phyloP scores from a whole-genome alignment of 2,888 invertebrate species.

The Plutella xylostella region DNA sequence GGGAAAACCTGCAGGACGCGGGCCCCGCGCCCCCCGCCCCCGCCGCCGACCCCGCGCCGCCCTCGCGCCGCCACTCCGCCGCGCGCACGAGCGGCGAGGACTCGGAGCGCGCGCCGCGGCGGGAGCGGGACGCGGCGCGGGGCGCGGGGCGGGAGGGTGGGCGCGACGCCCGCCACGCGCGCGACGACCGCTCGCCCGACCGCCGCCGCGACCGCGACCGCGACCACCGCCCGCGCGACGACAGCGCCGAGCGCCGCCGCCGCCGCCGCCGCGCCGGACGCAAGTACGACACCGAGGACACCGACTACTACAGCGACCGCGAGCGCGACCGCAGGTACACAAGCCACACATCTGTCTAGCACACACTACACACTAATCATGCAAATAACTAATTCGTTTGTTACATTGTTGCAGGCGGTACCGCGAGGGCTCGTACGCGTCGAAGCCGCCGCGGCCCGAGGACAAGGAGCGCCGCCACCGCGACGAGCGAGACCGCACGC shows the following conservation, averaged over 20 bases:
- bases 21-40: slow-evolving; percentile 39
- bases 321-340: slow-evolving; percentile 64
- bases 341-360: background rate
- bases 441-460: slow-evolving; percentile 53
- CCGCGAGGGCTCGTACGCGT: slow-evolving; percentile 60
- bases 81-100: slow-evolving; percentile 54
- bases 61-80: slow-evolving; percentile 41
- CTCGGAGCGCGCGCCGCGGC: slow-evolving; percentile 48
- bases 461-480: slow-evolving; percentile 42
- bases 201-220: slow-evolving; percentile 27
- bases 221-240: slow-evolving; percentile 32
- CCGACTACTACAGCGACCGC: slow-evolving; percentile 76
- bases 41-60: slow-evolving; percentile 27
- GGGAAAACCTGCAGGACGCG: slow-evolving; percentile 67
- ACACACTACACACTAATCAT: too few relatives aligned
- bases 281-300: slow-evolving; percentile 75
- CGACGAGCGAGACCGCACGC: slow-evolving; percentile 42
- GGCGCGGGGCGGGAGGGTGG: slow-evolving; percentile 31
- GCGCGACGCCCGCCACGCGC: slow-evolving; percentile 42
- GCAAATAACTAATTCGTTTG: too few relatives aligned
- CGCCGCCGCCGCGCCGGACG: slow-evolving; percentile 43
- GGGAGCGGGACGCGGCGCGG: slow-evolving; percentile 27
- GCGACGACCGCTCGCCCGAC: slow-evolving; percentile 29
- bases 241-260: slow-evolving; percentile 41
- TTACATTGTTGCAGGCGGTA: slow-evolving; percentile 47